phyloP scores from a whole-genome alignment of 1,140 invertebrate species.

The Colletes latitarsis region DNA sequence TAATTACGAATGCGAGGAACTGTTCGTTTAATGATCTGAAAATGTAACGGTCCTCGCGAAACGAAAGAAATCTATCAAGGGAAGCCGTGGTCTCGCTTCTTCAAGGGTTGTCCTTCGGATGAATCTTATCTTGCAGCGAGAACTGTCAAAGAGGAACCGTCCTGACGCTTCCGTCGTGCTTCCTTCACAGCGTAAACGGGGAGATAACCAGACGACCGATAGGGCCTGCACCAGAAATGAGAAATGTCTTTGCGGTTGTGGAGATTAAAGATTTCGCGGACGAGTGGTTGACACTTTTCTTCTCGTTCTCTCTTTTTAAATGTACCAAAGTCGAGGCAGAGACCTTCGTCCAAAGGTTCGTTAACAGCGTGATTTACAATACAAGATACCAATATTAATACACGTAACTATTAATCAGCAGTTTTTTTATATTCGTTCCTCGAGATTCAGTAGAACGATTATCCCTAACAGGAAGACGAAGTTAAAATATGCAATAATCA shows the following conservation, averaged over 20 bases:
- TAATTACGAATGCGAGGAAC: too few relatives aligned
- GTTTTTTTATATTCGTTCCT: too few relatives aligned
- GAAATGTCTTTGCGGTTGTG: slow-evolving; percentile 76
- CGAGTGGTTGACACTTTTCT: slow-evolving; percentile 52
- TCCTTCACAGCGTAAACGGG: slow-evolving; percentile 65
- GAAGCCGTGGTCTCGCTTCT: slow-evolving; percentile 55
- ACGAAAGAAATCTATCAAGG: slow-evolving; percentile 56
- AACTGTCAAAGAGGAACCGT: slow-evolving; percentile 76
- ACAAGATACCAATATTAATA: background rate
- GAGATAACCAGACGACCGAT: slow-evolving; percentile 78
- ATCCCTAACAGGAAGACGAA: too few relatives aligned
- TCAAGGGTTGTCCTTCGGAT: slow-evolving; percentile 60
- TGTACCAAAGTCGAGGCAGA: background rate
- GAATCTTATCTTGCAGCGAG: slow-evolving; percentile 77
- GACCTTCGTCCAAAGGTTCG: background rate
- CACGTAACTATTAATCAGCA: too few relatives aligned
- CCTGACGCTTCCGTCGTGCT: slow-evolving; percentile 74
- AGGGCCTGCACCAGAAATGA: slow-evolving; percentile 78
- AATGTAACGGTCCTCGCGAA: background rate
- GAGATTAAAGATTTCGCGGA: slow-evolving; percentile 70
- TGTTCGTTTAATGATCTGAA: background rate
- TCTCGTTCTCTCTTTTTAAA: slow-evolving; percentile 26
- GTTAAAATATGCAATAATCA: too few relatives aligned
- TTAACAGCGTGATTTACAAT: background rate
- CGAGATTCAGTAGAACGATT: too few relatives aligned